A percentile compares a stretch with the other conserved stretches of the same genome.
These are phyloP conservation scores for Chloropsis cyanopogon DNA, from an alignment of 2,113 vertebrate genomes.

Conservation along the genomic window DNA sequence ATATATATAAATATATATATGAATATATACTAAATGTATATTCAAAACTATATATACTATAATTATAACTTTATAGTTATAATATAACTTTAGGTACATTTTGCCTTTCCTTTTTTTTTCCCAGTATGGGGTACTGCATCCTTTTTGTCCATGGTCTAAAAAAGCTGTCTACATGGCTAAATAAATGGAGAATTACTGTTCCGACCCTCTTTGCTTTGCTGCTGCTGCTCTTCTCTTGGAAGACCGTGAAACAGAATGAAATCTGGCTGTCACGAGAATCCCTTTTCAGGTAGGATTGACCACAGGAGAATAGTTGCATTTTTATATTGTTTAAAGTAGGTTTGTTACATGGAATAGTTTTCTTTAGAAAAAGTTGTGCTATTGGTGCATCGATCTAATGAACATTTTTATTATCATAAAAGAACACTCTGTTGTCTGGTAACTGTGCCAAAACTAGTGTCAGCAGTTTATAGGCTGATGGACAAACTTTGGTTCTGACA, in stretches of 20 bases:
- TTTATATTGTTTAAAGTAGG: background rate
- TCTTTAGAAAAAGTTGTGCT: background rate
- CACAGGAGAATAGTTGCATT: background rate
- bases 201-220: slow-evolving; percentile 79
- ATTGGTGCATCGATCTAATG: background rate
- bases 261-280: slow-evolving; percentile 94
- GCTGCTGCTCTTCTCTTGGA: slow-evolving; percentile 92
- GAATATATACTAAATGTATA: no score
- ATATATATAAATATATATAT: no score
- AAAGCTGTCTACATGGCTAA: slow-evolving; percentile 78
- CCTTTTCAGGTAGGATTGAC: slow-evolving; percentile 84
- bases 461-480: background rate
- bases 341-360: background rate
- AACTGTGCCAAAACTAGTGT: background rate
- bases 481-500: background rate
- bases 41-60: no score
- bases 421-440: background rate
- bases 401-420: background rate
- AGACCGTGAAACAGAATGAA: slow-evolving; percentile 91
- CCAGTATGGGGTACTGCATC: slow-evolving; percentile 96
- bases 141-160: slow-evolving; percentile 88
- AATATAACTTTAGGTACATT: background rate
- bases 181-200: slow-evolving; percentile 78
- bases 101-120: background rate
- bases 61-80: no score